These are phyloP conservation scores for Meriones psammophilus DNA, from an alignment of 2,797 vertebrate species.

Conservation along the genomic window DNA sequence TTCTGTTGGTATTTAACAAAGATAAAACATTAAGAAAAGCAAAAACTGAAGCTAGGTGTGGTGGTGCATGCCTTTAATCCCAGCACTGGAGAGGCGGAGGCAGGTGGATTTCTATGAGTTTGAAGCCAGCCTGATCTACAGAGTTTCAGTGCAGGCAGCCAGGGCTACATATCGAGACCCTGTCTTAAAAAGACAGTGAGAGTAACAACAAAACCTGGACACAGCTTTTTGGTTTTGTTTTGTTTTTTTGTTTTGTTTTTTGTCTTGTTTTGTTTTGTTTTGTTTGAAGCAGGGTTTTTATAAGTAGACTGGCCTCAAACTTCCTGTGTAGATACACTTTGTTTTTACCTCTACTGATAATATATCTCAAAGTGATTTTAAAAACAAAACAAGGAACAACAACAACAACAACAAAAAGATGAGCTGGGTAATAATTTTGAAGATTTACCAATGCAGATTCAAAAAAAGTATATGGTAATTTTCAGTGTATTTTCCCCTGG, in stretches of 20 bases:
- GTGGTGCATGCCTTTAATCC: no score
- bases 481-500: not conserved
- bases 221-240: not conserved
- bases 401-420: not conserved
- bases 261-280: not conserved
- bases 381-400: not conserved
- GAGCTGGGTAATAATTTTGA: slow-evolving; percentile 59
- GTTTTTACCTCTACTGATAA: slow-evolving; percentile 25
- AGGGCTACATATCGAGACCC: not conserved
- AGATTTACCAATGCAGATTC: slow-evolving; percentile 55
- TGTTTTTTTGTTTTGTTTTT: not conserved
- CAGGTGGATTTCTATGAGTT: no score
- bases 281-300: not conserved
- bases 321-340: not conserved
- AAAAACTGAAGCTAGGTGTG: not conserved
- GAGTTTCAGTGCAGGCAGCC: not conserved
- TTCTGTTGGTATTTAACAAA: slow-evolving; percentile 26
- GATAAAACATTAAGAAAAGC: not conserved
- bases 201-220: not conserved
- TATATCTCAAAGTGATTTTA: slow-evolving; percentile 45
- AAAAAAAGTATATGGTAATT: slow-evolving; percentile 32
- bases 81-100: no score
- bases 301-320: not conserved
- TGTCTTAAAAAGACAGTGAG: not conserved
- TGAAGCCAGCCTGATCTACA: not conserved